phyloP scores from a whole-genome alignment of 2,888 invertebrate species.

The Drosophila borealis region DNA sequence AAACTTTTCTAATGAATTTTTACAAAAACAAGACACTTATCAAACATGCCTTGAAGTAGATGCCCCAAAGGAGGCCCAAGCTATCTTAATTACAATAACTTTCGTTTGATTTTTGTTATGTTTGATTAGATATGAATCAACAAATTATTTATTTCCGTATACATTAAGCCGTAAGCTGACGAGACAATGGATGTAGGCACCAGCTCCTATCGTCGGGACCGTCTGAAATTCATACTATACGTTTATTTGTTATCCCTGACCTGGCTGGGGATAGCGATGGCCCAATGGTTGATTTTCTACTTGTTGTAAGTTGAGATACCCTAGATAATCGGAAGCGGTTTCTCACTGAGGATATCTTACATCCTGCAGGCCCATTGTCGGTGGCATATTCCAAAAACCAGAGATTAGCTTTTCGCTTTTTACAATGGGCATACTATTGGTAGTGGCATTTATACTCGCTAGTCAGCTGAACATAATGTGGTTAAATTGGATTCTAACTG shows the following conservation, averaged over 20 bases:
- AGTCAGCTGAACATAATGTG: not conserved
- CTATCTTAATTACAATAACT: not conserved
- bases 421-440: not conserved
- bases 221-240: not conserved
- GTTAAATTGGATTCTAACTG: not conserved
- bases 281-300: not conserved
- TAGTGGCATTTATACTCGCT: no score
- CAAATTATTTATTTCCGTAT: not conserved
- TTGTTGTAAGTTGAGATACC: not conserved
- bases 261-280: not conserved
- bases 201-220: not conserved
- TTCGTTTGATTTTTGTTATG: not conserved
- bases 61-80: not conserved
- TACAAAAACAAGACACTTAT: not conserved
- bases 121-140: not conserved
- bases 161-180: not conserved
- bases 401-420: not conserved
- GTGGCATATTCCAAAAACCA: not conserved
- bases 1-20: not conserved
- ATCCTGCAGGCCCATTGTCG: not conserved
- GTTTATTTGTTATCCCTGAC: not conserved
- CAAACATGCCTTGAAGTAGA: not conserved
- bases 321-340: not conserved
- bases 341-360: not conserved
- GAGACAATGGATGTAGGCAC: not conserved